Percentiles rank a stretch among this genome's conserved stretches.
phyloP scores from a whole-genome alignment of 2,797 vertebrate genomes.

The Microctenopoma stevenorrisi region DNA sequence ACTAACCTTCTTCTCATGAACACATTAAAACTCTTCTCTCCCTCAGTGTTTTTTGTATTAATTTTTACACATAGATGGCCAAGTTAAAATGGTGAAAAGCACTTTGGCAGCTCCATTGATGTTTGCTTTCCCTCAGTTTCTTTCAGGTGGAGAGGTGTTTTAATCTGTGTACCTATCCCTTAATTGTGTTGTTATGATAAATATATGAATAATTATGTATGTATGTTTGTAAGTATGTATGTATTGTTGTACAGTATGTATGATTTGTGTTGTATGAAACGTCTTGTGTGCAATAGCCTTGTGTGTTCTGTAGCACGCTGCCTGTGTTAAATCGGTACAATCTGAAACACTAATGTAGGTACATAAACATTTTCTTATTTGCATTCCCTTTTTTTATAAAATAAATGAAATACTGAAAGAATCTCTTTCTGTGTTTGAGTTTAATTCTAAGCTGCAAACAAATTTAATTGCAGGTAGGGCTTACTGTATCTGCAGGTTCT shows the following conservation, averaged over 20 bases:
- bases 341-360: slow-evolving; percentile 88
- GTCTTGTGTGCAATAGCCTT: slow-evolving; percentile 88
- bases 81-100: slow-evolving; percentile 82
- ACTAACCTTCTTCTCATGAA: slow-evolving; percentile 66
- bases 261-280: slow-evolving; percentile 79
- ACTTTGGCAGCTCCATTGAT: slow-evolving; percentile 86
- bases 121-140: slow-evolving; percentile 60
- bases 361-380: slow-evolving; percentile 82
- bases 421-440: slow-evolving; percentile 20
- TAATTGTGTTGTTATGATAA: slow-evolving; percentile 72
- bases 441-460: slow-evolving; percentile 25
- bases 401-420: slow-evolving; percentile 79
- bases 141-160: slow-evolving; percentile 63
- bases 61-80: slow-evolving; percentile 65
- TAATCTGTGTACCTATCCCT: slow-evolving; percentile 66
- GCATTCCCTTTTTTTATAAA: slow-evolving; percentile 82
- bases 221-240: slow-evolving; percentile 76
- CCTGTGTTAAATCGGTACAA: slow-evolving; percentile 86
- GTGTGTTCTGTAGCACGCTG: slow-evolving; percentile 85
- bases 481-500: slow-evolving; percentile 48
- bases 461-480: slow-evolving; percentile 13
- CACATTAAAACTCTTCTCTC: slow-evolving; percentile 44
- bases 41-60: slow-evolving; percentile 55
- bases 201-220: slow-evolving; percentile 76
- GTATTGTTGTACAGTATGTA: slow-evolving; percentile 82